Base-by-base conservation (phyloP, 2,888 invertebrate genomes). In the Tuta absoluta region DNA sequence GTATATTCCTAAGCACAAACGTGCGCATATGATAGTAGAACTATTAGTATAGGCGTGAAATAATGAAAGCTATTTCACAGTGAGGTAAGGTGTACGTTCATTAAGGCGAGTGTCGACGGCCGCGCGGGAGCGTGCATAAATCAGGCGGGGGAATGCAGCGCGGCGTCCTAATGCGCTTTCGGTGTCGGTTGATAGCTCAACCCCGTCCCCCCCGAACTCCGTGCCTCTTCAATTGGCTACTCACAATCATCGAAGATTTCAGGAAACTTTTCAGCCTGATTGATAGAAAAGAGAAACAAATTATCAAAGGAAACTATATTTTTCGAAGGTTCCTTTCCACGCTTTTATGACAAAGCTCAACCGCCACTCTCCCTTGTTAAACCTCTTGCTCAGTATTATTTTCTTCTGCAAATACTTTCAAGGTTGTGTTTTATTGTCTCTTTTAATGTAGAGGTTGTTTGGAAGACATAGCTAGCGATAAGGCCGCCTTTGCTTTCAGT, bases 101-200 rank as follows among this genome's bases (percentile, higher is more conserved):
- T 89, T 89, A 89, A 82, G 81, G 77, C 77, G 82, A 70, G 84
- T 85, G 87, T 86, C 87, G 87, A 86, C 82, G 88, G 75, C 87
- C 8, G 79, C 80, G 86, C 84, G 80, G 79, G 77, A 85, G 45
- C 45, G 17, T 87, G 89, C 87, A 91, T 91, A 89, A 90, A 91
- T 90, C 90, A 89, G 89, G 76, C 79, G 75, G 73, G 84, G 78
- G 87, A 89, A 89, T 89, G 89, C 86, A 75, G 81, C 76, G 71
- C 76, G 81, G 82, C 83, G 84, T 84, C 87, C 86, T 91, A 91
- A 91, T 91, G 91, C 87, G 90, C 88, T 91, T 90, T 90, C 81
- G 84, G 84, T 91, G 91, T 91, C 81, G 76, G 80, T 79, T 82
- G 89, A 89, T 89, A 87, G 84, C 85, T 79, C 79, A 82, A 77